Percentiles rank a stretch among this genome's conserved stretches.
Evolutionary conservation across 2,113 vertebrate species (phyloP).

Genomic region (Gavialis gangeticus): DNA sequence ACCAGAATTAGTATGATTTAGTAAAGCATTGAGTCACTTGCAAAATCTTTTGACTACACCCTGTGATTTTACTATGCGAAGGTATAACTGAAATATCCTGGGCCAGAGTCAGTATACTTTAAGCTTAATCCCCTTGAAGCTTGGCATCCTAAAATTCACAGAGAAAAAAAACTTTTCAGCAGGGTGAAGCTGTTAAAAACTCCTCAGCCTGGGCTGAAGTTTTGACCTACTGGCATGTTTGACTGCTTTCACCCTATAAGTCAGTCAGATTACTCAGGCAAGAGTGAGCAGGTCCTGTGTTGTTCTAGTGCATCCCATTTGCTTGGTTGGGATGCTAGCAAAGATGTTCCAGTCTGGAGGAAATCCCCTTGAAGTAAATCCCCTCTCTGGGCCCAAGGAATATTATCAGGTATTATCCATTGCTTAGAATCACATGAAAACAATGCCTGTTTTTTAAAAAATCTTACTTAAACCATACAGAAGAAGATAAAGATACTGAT

Average conservation of each 20-base stretch:
- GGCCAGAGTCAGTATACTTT: neutral
- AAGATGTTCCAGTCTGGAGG: neutral
- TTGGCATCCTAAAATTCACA: neutral
- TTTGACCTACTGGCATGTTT: neutral
- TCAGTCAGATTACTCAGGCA: no score
- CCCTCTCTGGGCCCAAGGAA: neutral
- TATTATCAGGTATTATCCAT: no score
- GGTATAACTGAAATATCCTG: slow-evolving; percentile 23
- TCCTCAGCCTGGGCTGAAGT: no score
- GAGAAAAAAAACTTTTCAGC: neutral
- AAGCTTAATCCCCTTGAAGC: neutral
- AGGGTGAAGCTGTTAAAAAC: neutral
- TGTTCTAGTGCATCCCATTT: neutral
- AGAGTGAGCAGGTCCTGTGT: neutral
- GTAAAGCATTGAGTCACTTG: slow-evolving; percentile 43
- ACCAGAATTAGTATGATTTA: slow-evolving; percentile 9
- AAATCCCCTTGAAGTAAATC: neutral
- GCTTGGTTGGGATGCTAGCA: neutral
- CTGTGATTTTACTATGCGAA: slow-evolving; percentile 43
- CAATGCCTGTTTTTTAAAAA: neutral
- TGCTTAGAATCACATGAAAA: neutral
- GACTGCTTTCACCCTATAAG: neutral
- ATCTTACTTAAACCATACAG: neutral
- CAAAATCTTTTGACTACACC: slow-evolving; percentile 25
- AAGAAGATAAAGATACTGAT: neutral